Conservation (phyloP, 1,140 invertebrate species). For the Fragariocoptes setiger region DNA sequence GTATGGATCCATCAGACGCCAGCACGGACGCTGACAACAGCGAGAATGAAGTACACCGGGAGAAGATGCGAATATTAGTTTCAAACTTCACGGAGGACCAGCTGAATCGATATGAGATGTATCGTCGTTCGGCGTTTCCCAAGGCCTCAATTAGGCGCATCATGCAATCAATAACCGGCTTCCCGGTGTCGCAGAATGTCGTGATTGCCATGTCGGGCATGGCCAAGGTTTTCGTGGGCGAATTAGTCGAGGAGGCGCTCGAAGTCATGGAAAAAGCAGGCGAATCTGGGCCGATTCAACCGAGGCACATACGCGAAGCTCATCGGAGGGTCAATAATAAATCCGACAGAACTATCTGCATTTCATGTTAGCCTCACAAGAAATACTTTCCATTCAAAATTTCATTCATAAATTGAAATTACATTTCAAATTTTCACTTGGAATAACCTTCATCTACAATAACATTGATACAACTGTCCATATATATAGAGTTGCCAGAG, state of each 20-base stretch:
- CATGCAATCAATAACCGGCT: constrained; percentile 91
- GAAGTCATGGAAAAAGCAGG: constrained; percentile 59
- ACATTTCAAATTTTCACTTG: no score
- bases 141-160: constrained; percentile 82
- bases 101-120: constrained; percentile 93
- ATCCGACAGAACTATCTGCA: no score
- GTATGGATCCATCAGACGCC: no score
- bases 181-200: constrained; percentile 89
- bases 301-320: constrained; percentile 75
- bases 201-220: constrained; percentile 98
- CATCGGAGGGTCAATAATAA: constrained; percentile 24
- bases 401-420: no score
- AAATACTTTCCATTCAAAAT: no score
- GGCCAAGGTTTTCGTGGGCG: constrained; percentile 94
- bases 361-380: no score
- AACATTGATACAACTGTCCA: no score
- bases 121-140: constrained; percentile 70
- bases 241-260: constrained; percentile 87
- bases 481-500: no score
- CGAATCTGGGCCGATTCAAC: constrained; percentile 61
- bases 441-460: no score
- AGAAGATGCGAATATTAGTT: constrained; percentile 31
- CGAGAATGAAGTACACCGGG: no score
- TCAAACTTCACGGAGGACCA: constrained; percentile 97
- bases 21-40: no score